Base-by-base conservation (phyloP, 1,140 invertebrate species). In the Sesamia nonagrioides region DNA sequence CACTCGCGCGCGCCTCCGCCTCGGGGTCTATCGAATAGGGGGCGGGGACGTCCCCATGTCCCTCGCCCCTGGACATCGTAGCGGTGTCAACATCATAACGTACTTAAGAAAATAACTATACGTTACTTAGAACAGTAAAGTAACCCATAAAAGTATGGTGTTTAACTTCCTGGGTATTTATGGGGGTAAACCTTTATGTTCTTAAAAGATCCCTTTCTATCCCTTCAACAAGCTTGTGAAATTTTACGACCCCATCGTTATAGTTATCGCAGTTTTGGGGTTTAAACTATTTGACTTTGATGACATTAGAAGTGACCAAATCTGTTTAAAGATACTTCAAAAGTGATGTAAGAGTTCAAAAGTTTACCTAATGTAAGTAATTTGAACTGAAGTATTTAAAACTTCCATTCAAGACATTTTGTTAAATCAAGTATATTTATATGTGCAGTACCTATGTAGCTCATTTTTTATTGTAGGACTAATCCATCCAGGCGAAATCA, bases 151-250 rank as follows among this genome's bases (percentile, higher is more conserved):
- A 40, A 11, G n/a, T 15, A 58, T 15, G 6, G 27, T 1, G 13
- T 18, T 18, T 37, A 63, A 63, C 35, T 63, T 63, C 9, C n/a
- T 5, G 18, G 7, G n/a, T 68, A 68, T 68, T 68, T 68, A 68
- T 68, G 15, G 18, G 42, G 63, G 63, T 68, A 18, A 3, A 11
- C 21, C 42, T 68, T 68, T 48, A 68, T 27, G 42, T 37, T 48
- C 40, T 68, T 42, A 2, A 9, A 61, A 68, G 18, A 63, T 63
- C 42, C 21, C 17, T 48, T 48, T 4, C 17, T 48, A 48, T 48
- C 42, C 63, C 40, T 27, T 68, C 5, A 7, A 68, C 18, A 68
- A 48, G 48, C 18, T 48, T 48, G 17, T 48, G 27, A 68, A 48
- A 68, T 66, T 66, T 66, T 18, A 68, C 48, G 4, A 48, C 42